Base-by-base conservation (phyloP, 2,888 invertebrate species). In the Cosmia trapezina region DNA sequence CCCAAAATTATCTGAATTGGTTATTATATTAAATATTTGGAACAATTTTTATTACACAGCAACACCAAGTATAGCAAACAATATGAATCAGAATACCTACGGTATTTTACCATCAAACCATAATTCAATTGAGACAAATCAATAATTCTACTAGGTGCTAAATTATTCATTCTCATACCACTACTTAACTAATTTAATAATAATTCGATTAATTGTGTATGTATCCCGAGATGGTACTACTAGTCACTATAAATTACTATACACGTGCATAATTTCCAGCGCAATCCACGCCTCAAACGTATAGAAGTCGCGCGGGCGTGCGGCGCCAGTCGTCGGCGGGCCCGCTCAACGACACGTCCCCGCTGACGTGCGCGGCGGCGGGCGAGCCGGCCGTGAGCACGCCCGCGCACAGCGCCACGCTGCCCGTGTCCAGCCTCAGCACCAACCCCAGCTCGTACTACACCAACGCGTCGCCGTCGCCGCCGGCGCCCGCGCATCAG, bases 241-340 rank as follows among this genome's bases (percentile, higher is more conserved):
- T 7, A 62, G 51, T 47, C 41, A 68, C 51, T 73, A 62, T 62
- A 70, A 65, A 81, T 59, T 73, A 78, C 78, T 62, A 73, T 73
- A 70, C 73, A 70, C 78, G 19, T 70, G 78, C 54, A 41, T 67
- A 63, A 75, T 85, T 97, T 96, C 70, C 96, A 97, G 97, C 97
- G 70, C 97, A 97, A 94, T 97, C 97, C 41, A 97, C 97, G 64
- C 97, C 97, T 41, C 97, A 96, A 88, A 96, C 97, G 80, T 96
- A 96, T 82, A 96, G 97, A 85, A 96, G 97, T 78, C 95, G 97
- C 69, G 95, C 96, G 63, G 97, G 96, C 22, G 97, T 97, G 69
- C 94, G 97, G 22, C 96, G 97, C 37, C 97, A 97, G 90, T 97
- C 97, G 12, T 97, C 97, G 1, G 96, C 96, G 83, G 97, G 97